Base-by-base conservation (phyloP, 1,140 invertebrate species). In the Bombus sibiricus region DNA sequence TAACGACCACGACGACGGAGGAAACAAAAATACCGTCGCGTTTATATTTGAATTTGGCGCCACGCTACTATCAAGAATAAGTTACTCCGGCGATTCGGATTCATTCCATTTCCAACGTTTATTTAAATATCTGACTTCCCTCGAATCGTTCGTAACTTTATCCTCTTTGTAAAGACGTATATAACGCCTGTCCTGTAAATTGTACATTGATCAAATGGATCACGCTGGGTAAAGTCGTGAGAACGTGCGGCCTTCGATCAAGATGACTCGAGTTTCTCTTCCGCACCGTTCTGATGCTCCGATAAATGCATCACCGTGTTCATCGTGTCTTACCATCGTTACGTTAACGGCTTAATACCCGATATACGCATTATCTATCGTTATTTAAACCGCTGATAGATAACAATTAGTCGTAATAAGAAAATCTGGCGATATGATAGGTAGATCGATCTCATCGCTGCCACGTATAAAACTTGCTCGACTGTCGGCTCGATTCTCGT, bases 351-450 rank as follows among this genome's bases (percentile, higher is more conserved):
- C 71, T 87, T 85, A 75, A 83, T 82, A 90, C 74, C 80, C 89
- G 88, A 89, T 89, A 86, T 81, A 88, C 85, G 68, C 66, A 75
- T 89, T 84, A 85, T 90, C 89, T 87, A 87, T 89, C 89, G 85
- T 89, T 89, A 90, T 79, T 90, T 41, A n/a, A 88, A 88, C 74
- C 86, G 86, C n/a, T 77, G 89, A 88, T 90, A 90, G 82, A 90
- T 90, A 90, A 90, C 86, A 90, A 90, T 93, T 92, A 92, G 81
- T 91, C 85, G 91, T 93, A 92, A 92, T 94, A 93, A 93, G 92
- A 94, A 94, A 94, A 91, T 93, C 89, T 92, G 91, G 92, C 93
- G 94, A 95, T 95, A 95, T 95, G 93, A 94, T 94, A 92, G 90
- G 92, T 95, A 92, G 90, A 93, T 94, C 90, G 92, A 68, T 89